Evolutionary conservation across 2,113 vertebrate genomes (phyloP), one percentile per base, ranked within the genome.

Genomic region (Corynorhinus townsendii): DNA sequence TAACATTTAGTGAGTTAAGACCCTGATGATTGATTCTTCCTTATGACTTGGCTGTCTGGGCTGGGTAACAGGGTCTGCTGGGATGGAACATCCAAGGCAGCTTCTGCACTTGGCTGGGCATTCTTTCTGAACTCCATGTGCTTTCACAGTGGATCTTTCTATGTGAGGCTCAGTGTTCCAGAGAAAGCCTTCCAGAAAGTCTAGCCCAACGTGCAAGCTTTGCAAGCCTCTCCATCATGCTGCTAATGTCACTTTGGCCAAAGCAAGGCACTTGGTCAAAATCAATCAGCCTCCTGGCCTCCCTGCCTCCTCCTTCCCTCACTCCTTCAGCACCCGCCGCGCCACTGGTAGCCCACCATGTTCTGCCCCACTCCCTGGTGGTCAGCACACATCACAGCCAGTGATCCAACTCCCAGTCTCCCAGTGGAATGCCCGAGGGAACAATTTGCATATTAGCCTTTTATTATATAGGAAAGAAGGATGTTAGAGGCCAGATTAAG

Each of bases 201-300:
- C 22, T 0, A 52, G 9, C 49, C 49, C n/a, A 30, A 7, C 0
- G 0, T 38, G 1, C 7, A 47, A 71, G 15, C 5, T 12, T 52
- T 14, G 38, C 80, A 33, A 47, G 52, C 45, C 28, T 75, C 33
- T 56, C 28, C 5, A 35, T 52, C 24, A 17, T 30, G 49, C 22
- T 62, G 45, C 64, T 45, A 5, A 82, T 1, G 8, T 30, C 38
- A 15, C 22, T 11, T 7, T 40, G 17, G 1, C 52, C 69, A 72
- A 64, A 84, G 64, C 30, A 43, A 28, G 30, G 16, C 62, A 11
- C 1, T 15, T 0, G 2, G 40, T 28, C n/a, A 52, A n/a, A 35
- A 22, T 54, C 52, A 56, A 56, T 56, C 20, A 9, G 54, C 54
- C 20, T 56, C 54, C 54, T 56, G 54, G 54, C 20, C 20, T 56